A percentile compares a stretch with the other conserved stretches of the same genome.
Conservation (phyloP, 2,888 invertebrate species). For the Agapostemon virescens region DNA sequence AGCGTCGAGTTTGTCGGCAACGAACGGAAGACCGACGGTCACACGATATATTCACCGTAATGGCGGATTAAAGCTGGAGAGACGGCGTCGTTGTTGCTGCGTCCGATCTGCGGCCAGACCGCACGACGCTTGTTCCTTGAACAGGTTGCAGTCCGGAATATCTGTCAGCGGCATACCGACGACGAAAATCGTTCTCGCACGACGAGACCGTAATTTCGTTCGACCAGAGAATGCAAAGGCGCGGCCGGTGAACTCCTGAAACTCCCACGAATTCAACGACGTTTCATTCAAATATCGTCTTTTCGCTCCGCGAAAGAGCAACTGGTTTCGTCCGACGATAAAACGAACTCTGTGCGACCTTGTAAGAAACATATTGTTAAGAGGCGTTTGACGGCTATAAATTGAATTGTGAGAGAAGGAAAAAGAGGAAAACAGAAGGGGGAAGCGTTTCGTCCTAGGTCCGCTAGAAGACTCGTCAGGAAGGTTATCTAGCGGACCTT, state of each 20-base stretch:
- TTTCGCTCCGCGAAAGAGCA: background rate
- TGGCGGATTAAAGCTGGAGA: conserved; percentile 38
- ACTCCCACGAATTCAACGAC: background rate
- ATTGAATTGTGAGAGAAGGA: no score
- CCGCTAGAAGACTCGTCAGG: no score
- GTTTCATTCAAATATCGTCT: background rate
- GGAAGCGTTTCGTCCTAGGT: no score
- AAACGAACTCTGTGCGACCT: background rate
- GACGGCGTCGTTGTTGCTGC: conserved; percentile 29
- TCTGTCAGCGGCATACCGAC: conserved; percentile 47
- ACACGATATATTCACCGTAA: conserved; percentile 30
- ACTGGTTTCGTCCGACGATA: background rate
- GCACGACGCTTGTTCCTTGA: conserved; percentile 54
- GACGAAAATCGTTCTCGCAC: conserved; percentile 41
- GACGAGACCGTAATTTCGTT: conserved; percentile 50
- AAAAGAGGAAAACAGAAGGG: no score
- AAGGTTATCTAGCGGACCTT: no score
- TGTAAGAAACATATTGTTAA: no score
- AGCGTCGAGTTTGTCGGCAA: conserved; percentile 19
- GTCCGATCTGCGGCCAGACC: conserved; percentile 49
- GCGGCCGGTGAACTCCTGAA: background rate
- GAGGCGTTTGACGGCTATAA: no score
- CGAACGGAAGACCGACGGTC: conserved; percentile 4
- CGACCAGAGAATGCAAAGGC: conserved; percentile 2
- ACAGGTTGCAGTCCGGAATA: conserved; percentile 39